Conservation (phyloP, 1,140 invertebrate species). For the Drosophila tani region DNA sequence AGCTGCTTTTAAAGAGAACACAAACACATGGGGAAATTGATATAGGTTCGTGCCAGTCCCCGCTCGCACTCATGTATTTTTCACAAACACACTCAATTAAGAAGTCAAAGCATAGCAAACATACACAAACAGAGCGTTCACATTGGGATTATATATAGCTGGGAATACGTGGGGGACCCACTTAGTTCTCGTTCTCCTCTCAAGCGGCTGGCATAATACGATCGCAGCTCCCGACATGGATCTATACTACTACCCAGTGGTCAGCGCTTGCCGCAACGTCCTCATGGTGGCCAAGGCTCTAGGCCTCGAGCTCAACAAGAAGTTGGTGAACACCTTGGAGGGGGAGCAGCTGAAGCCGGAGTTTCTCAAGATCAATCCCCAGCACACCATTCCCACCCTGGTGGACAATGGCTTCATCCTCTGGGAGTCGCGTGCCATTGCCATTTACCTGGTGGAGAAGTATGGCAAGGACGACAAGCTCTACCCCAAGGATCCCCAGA, state of each 20-base stretch:
- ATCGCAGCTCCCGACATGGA: conserved; percentile 60
- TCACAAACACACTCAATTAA: conserved; percentile 11
- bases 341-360: conserved; percentile 89
- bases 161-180: neutral
- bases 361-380: conserved; percentile 85
- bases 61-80: neutral
- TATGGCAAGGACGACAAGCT: conserved; percentile 85
- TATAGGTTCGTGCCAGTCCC: neutral
- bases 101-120: conserved; percentile 1
- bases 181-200: conserved; percentile 12
- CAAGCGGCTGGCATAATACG: conserved; percentile 8
- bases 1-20: conserved; percentile 3
- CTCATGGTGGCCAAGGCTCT: conserved; percentile 85
- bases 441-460: conserved; percentile 66
- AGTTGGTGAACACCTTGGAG: conserved; percentile 86
- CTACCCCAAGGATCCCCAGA: conserved; percentile 86
- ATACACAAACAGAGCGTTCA: neutral
- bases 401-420: conserved; percentile 61
- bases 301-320: conserved; percentile 83
- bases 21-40: neutral
- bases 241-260: conserved; percentile 44
- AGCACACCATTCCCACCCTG: conserved; percentile 75
- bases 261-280: conserved; percentile 80
- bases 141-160: conserved; percentile 2
- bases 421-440: conserved; percentile 79